Evolutionary conservation across 1,140 invertebrate genomes (phyloP), one percentile per base, ranked within the genome.

Genomic region (Yoshiicerus persimilis): DNA sequence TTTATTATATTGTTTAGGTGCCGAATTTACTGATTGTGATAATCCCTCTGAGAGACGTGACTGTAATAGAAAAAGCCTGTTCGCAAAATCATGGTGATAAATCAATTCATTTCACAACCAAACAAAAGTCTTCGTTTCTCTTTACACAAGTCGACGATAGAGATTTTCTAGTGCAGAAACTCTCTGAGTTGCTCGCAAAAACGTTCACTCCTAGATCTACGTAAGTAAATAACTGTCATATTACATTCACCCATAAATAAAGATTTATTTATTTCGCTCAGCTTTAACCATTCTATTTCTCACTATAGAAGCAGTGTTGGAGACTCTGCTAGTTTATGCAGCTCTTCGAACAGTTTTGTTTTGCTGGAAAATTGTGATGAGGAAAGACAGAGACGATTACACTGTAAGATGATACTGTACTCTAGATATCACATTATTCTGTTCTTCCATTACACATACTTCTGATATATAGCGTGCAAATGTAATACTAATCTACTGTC

Each of bases 141-240:
- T 98, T 99, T 93, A 95, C 96, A 30, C 95, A 97, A 92, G 96
- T 99, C 90, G 94, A 95, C 39, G 98, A 99, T 92, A 93, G 97
- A 88, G 96, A 98, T 91, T 97, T 98, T 92, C 94, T 99, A 0
- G 95, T 98, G 20, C 94, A 96, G 91, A 99, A 98, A 93, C 95
- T 99, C 87, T 96, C 96, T 0, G 97, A 98, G 92, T 94, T 99
- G 30, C 93, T 98, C 0, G 95, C 96, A 0, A 96, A 95, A 91
- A 91, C 92, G 27, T 91, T 56, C 84, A 88, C 9, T 89, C 91
- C 89, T 86, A 89, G 83, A 30, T 56, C 38, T 27, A 32, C 83
- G 83, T 84, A 70, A 62, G 62, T 77, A 30, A 87, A 47, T 83
- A 56, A 27, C 10, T 87, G 32, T 34, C 32, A 66, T 66, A 64